Conservation (phyloP, 2,797 vertebrate species). For the Anas bernieri region DNA sequence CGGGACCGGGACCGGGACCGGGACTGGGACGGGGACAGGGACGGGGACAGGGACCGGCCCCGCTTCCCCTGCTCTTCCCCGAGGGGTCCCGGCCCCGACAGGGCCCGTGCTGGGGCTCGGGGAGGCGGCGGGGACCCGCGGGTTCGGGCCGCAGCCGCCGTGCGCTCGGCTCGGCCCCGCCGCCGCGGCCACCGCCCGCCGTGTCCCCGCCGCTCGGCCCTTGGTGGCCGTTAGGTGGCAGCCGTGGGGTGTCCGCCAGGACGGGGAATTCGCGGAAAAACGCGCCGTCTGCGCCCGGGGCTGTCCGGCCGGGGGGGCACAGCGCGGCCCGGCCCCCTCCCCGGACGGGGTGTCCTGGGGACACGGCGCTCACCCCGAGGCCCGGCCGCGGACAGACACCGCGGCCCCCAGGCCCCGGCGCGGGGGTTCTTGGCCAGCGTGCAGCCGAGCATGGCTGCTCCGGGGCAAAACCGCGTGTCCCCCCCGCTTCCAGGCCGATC, state of each 20-base stretch:
- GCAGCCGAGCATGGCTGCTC: background rate
- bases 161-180: too few species aligned
- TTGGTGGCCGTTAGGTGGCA: constrained; percentile 66
- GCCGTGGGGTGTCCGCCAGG: background rate
- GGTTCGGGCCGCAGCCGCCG: background rate
- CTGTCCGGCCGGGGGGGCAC: too few species aligned
- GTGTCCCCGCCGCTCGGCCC: background rate
- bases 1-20: too few species aligned
- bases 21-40: too few species aligned
- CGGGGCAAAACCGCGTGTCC: too few species aligned
- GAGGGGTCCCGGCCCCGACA: background rate
- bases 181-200: too few species aligned
- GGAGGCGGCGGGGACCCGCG: background rate
- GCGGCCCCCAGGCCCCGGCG: too few species aligned
- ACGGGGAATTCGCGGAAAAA: background rate
- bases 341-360: background rate
- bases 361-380: background rate
- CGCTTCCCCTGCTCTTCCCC: background rate
- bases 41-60: too few species aligned
- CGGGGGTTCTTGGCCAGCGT: too few species aligned
- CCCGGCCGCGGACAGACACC: background rate
- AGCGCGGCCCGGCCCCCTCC: background rate
- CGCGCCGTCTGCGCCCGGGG: accelerated
- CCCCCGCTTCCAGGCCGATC: background rate
- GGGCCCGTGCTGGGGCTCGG: background rate